Percentiles rank a stretch among this genome's conserved stretches.
Conservation (phyloP, 2,888 invertebrate genomes). For the Hipparchia sbordonii region DNA sequence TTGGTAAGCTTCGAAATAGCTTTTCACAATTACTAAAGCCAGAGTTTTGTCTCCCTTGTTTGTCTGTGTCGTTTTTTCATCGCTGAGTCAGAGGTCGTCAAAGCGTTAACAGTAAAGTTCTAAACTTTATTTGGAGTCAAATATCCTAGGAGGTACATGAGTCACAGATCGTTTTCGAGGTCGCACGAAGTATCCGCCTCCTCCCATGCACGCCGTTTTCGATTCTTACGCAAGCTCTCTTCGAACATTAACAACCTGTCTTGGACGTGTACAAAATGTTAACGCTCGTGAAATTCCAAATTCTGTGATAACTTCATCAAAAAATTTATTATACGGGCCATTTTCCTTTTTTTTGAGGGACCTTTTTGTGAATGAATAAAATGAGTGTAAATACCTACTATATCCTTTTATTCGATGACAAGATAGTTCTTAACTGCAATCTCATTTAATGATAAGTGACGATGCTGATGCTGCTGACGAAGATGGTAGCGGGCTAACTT, state of each 20-base stretch:
- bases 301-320: slow-evolving; percentile 20
- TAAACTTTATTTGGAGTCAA: slow-evolving; percentile 25
- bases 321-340: slow-evolving; percentile 6
- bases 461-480: too few relatives aligned
- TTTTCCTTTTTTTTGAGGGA: neutral
- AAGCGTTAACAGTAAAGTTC: slow-evolving; percentile 11
- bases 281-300: slow-evolving; percentile 34
- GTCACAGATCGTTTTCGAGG: slow-evolving; percentile 70
- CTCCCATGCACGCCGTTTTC: slow-evolving; percentile 42
- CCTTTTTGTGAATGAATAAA: neutral
- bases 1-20: neutral
- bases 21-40: too few relatives aligned
- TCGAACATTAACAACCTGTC: slow-evolving; percentile 38
- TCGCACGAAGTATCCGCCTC: slow-evolving; percentile 64
- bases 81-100: slow-evolving; percentile 2
- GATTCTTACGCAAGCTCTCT: slow-evolving; percentile 46
- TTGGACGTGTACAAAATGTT: slow-evolving; percentile 37
- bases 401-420: too few relatives aligned
- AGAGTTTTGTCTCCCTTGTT: neutral
- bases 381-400: neutral
- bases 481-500: too few relatives aligned
- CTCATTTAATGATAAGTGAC: too few relatives aligned
- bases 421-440: too few relatives aligned
- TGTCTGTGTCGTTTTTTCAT: neutral
- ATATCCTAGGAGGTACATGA: slow-evolving; percentile 47